A percentile compares a stretch with the other conserved stretches of the same genome.
Evolutionary conservation across 2,113 vertebrate genomes (phyloP).

Genomic region (Corydoras maculifer): DNA sequence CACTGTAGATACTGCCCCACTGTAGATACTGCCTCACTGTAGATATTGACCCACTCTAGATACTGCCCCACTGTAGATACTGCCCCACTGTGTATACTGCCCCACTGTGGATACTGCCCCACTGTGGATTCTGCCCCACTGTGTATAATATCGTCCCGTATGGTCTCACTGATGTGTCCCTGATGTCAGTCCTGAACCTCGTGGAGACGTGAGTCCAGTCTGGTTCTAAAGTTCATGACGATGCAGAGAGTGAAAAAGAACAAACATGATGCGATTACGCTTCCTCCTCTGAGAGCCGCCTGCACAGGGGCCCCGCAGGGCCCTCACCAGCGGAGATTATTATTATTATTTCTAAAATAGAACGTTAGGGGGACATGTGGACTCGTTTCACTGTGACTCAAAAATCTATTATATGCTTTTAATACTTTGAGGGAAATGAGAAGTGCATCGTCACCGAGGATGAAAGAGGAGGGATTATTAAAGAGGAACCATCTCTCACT

Average conservation of each 20-base stretch:
- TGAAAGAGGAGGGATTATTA: background rate
- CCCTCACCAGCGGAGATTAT: too few species aligned
- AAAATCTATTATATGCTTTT: slow-evolving; percentile 1
- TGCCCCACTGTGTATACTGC: too few species aligned
- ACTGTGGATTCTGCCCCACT: too few species aligned
- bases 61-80: too few species aligned
- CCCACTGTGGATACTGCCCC: too few species aligned
- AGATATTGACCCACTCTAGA: too few species aligned
- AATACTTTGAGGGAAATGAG: slow-evolving; percentile 5
- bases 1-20: too few species aligned
- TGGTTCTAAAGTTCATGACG: background rate
- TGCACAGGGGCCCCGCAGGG: background rate
- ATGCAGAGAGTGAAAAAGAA: background rate
- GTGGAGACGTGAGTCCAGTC: background rate
- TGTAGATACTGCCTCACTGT: too few species aligned
- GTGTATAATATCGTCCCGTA: too few species aligned
- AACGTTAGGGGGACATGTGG: too few species aligned
- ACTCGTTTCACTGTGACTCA: background rate
- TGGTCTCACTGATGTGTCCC: too few species aligned
- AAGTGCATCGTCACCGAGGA: background rate
- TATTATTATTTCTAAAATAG: too few species aligned
- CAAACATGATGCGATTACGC: background rate
- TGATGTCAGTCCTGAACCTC: background rate
- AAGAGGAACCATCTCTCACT: background rate
- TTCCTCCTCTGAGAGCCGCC: background rate